Conservation (phyloP, 2,797 vertebrate species). For the Zenarchopterus dispar region DNA sequence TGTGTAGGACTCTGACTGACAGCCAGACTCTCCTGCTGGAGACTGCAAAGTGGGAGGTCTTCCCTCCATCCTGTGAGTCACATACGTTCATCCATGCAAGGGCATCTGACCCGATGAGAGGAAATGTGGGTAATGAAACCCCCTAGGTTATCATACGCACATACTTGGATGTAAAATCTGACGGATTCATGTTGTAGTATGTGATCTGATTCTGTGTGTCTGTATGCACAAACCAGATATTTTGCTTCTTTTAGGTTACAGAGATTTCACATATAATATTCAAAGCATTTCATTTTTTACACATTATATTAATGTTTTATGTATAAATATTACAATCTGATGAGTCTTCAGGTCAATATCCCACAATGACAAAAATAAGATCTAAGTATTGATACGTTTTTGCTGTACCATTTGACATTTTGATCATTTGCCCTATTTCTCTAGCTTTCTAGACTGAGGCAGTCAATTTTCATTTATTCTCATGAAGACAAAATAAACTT, state of each 20-base stretch:
- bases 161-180: slow-evolving; percentile 6
- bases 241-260: not conserved
- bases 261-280: not conserved
- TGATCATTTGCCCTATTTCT: too few relatives aligned
- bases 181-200: not conserved
- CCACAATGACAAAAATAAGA: too few relatives aligned
- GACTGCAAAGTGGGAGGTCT: slow-evolving; percentile 46
- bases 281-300: too few relatives aligned
- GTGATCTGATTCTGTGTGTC: not conserved
- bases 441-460: too few relatives aligned
- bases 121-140: slow-evolving; percentile 56
- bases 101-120: slow-evolving; percentile 40
- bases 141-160: slow-evolving; percentile 24
- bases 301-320: too few relatives aligned
- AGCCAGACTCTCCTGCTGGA: slow-evolving; percentile 44
- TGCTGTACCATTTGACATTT: too few relatives aligned
- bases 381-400: too few relatives aligned
- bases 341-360: too few relatives aligned
- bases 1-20: slow-evolving; percentile 61
- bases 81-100: slow-evolving; percentile 38
- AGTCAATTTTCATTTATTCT: too few relatives aligned
- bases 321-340: too few relatives aligned
- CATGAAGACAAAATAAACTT: too few relatives aligned
- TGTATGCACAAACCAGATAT: not conserved
- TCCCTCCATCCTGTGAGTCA: slow-evolving; percentile 57